phyloP scores from a whole-genome alignment of 2,113 vertebrate species.

The Laticauda colubrina region DNA sequence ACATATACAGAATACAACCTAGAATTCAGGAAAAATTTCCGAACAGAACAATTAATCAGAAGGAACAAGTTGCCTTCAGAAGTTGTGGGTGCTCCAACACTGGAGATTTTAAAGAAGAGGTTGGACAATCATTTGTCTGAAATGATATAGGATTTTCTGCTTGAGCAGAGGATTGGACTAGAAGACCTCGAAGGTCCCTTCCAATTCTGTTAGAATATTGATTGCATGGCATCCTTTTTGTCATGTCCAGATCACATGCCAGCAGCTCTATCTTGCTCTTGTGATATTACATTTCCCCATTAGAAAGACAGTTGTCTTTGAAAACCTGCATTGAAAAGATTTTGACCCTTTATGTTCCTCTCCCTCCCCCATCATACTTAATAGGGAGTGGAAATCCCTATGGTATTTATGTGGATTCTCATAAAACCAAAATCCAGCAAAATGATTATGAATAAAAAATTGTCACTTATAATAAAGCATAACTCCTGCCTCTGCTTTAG shows the following conservation, averaged over 20 bases:
- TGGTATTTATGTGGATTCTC: not conserved
- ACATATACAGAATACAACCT: not conserved
- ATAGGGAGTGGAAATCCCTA: not conserved
- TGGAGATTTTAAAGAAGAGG: not conserved
- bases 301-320: not conserved
- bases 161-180: not conserved
- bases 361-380: not conserved
- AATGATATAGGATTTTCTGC: not conserved
- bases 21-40: not conserved
- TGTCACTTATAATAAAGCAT: not conserved
- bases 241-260: accelerated
- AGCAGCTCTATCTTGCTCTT: not conserved
- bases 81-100: not conserved
- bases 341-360: not conserved
- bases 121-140: not conserved
- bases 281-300: not conserved
- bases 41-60: not conserved
- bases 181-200: not conserved
- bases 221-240: accelerated
- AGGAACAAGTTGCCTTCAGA: not conserved
- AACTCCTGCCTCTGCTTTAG: not conserved
- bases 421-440: not conserved
- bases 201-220: not conserved
- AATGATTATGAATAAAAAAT: slow-evolving; percentile 15
- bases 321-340: not conserved